Evolutionary conservation across 2,113 vertebrate species (phyloP).

Genomic region (Xenotilapia leptura): DNA sequence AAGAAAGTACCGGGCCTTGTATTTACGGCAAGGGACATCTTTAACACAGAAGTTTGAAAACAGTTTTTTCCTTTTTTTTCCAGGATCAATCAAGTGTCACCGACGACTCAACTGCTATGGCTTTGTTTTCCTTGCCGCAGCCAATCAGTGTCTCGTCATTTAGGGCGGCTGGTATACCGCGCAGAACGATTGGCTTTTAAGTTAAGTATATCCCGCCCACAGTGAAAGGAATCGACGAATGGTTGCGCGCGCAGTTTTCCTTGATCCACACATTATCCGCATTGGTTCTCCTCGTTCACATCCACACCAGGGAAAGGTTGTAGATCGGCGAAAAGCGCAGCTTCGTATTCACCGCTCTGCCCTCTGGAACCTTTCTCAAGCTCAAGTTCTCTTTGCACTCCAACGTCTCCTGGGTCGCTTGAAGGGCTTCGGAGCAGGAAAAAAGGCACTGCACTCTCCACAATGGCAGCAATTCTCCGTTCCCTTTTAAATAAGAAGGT

Average conservation of each 20-base stretch:
- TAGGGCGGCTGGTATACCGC: not conserved
- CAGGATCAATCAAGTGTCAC: not conserved
- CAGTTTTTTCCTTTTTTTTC: fast-evolving
- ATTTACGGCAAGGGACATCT: not conserved
- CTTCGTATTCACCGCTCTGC: not conserved
- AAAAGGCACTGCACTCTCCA: not conserved
- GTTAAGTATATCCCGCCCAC: not conserved
- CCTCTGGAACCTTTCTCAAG: not conserved
- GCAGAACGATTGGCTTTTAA: slow-evolving; percentile 23
- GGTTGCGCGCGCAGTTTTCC: fast-evolving
- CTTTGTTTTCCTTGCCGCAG: not conserved
- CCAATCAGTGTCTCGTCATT: slow-evolving; percentile 31
- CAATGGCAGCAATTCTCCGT: slow-evolving; percentile 55
- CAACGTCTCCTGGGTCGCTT: not conserved
- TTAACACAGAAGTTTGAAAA: fast-evolving
- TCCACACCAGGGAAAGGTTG: fast-evolving
- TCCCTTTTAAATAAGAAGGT: slow-evolving; percentile 45
- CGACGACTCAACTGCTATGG: not conserved
- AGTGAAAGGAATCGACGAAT: not conserved
- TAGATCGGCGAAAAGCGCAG: not conserved
- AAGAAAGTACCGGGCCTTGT: not conserved
- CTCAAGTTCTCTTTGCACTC: not conserved
- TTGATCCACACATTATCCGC: not conserved
- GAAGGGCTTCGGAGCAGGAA: slow-evolving; percentile 19
- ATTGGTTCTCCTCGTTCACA: fast-evolving